Conservation (phyloP, 2,888 invertebrate species). For the Galerucella pusilla region DNA sequence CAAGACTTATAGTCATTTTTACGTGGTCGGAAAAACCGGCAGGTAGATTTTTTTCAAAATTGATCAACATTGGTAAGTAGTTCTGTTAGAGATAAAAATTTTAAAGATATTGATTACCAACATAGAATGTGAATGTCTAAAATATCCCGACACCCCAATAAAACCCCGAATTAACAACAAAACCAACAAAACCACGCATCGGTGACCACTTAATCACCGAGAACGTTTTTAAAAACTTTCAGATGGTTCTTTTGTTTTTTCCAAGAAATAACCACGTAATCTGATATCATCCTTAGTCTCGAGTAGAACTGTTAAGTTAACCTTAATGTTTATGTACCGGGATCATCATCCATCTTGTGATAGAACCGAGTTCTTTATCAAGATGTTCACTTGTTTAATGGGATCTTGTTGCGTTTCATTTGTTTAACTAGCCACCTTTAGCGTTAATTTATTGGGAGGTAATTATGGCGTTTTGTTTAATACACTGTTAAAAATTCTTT, state of each 20-base stretch:
- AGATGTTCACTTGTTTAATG: constrained; percentile 67
- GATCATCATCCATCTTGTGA: constrained; percentile 64
- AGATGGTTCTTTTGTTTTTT: constrained; percentile 59
- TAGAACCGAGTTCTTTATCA: constrained; percentile 63
- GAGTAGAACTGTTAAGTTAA: constrained; percentile 63
- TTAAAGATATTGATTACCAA: background rate
- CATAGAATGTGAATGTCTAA: constrained; percentile 16
- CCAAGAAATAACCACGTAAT: constrained; percentile 61
- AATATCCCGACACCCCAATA: constrained; percentile 41
- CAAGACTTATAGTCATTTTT: no score
- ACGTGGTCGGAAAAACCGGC: no score
- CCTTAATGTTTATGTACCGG: constrained; percentile 66
- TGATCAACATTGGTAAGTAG: no score
- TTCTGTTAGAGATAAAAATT: background rate
- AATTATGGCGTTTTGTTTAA: constrained; percentile 9
- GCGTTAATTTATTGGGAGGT: constrained; percentile 46
- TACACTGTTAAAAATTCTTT: constrained; percentile 11
- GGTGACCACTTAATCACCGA: constrained; percentile 60
- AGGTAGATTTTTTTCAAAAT: no score
- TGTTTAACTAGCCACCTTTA: constrained; percentile 52
- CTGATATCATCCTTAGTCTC: constrained; percentile 61
- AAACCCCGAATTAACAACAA: constrained; percentile 46
- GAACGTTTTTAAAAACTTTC: constrained; percentile 50
- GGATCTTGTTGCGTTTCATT: constrained; percentile 62
- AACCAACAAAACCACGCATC: constrained; percentile 53